A percentile compares a stretch with the other conserved stretches of the same genome.
phyloP scores from a whole-genome alignment of 2,888 invertebrate genomes.

The Ceriagrion tenellum region DNA sequence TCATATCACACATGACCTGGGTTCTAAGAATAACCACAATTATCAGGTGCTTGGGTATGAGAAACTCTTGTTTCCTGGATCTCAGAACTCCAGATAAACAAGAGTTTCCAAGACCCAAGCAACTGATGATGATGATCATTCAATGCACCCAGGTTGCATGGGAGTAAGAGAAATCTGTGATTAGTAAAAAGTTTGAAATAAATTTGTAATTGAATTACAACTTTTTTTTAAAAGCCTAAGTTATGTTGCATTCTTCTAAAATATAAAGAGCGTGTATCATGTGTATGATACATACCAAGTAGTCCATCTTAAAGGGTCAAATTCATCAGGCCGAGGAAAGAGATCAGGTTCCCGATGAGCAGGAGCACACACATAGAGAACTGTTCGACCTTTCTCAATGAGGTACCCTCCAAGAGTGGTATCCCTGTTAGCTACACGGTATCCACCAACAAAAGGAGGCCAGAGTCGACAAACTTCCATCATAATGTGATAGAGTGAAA shows the following conservation, averaged over 20 bases:
- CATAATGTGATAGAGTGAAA: conserved; percentile 55
- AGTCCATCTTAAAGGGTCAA: conserved; percentile 56
- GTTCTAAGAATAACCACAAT: no score
- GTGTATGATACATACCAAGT: conserved; percentile 37
- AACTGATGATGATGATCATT: no score
- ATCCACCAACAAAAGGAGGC: conserved; percentile 61
- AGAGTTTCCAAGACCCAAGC: no score
- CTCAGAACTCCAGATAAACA: no score
- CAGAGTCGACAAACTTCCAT: conserved; percentile 65
- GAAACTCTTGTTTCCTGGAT: no score
- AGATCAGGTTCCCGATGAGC: conserved; percentile 62
- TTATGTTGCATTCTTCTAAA: neutral
- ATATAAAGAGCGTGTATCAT: neutral
- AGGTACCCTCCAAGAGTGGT: conserved; percentile 56
- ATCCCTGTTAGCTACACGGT: conserved; percentile 47
- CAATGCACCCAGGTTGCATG: no score
- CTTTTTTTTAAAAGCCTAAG: neutral
- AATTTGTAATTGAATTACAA: neutral
- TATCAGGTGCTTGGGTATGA: no score
- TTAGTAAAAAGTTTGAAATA: no score
- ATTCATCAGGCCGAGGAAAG: conserved; percentile 64
- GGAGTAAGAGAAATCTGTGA: no score
- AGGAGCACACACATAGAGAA: conserved; percentile 53
- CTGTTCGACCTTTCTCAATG: conserved; percentile 57
- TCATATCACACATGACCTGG: no score